A percentile compares a stretch with the other conserved stretches of the same genome.
Evolutionary conservation across 2,113 vertebrate species (phyloP).

Genomic region (Jacana jacana): DNA sequence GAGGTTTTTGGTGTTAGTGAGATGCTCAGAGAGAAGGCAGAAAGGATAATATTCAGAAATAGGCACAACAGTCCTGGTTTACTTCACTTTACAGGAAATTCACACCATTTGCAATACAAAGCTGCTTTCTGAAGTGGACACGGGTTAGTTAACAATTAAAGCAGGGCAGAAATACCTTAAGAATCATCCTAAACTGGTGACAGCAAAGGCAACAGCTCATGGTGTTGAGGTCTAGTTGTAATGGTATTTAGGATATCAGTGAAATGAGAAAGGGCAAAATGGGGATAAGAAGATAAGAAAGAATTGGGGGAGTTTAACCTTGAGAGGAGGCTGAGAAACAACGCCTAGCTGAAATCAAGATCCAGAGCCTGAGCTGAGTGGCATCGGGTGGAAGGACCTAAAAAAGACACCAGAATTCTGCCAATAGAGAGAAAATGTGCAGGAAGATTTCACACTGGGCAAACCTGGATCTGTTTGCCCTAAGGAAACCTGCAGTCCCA

Average conservation of each 20-base stretch:
- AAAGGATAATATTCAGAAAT: not conserved
- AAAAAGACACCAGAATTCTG: not conserved
- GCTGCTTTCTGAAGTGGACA: not conserved
- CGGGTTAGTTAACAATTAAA: not conserved
- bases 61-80: not conserved
- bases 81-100: not conserved
- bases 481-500: not conserved
- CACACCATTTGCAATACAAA: not conserved
- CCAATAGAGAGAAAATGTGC: not conserved
- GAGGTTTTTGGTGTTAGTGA: not conserved
- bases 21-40: not conserved
- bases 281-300: not conserved
- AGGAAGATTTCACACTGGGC: not conserved
- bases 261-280: not conserved
- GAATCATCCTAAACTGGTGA: not conserved
- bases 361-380: not conserved
- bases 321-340: not conserved
- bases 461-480: not conserved
- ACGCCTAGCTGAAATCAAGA: not conserved
- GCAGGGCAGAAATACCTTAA: not conserved
- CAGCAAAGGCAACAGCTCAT: not conserved
- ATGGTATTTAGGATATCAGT: not conserved
- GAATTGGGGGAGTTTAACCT: not conserved
- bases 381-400: not conserved
- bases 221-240: not conserved